Evolutionary conservation across 2,797 vertebrate genomes (phyloP), one percentile per base, ranked within the genome.

Genomic region (Hippopotamyrus pictus): DNA sequence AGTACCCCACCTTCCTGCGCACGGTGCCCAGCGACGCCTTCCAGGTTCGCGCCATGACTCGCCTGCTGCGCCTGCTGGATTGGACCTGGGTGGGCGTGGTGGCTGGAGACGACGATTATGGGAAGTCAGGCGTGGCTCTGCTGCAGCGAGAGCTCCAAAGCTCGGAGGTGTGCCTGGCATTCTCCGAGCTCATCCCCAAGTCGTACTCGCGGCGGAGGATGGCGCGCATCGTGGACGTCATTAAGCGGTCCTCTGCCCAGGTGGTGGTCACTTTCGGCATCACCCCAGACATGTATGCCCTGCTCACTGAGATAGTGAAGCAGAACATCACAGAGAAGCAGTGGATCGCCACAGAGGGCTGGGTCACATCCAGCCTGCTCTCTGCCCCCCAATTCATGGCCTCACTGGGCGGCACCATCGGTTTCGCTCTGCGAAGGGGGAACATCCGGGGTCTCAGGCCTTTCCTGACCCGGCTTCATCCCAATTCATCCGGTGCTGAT

Each of bases 291-390:
- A 87, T 89, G 89, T 89, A 88, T 88, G 87, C 65, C 87, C 79
- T 95, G n/a, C 88, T 93, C 59, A 90, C 89, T 22, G 92, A 94
- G 84, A 89, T 92, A 33, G 88, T 92, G 46, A 89, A 84, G 19
- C 93, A 92, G 88, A 94, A 94, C 41, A 65, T 93, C 86, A 93
- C 90, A n/a, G 91, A 93, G 62, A 92, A 90, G 88, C 92, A 94
- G 90, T 95, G 94, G 94, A 91, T 95, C 19, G 94, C 93, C 11
- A 93, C 93, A 4, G 92, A 93, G 19, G 92, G 92, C 65, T 94
- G 93, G 93, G 89, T 93, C 93, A 91, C 93, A 1, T 92, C 92
- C 1, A 83, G 88, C n/a, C 25, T 89, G 9, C 46, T 92, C 3
- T 91, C 91, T 19, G 84, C 73, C 4, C 85, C 91, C 29, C 37